Evolutionary conservation across 2,888 invertebrate genomes (phyloP), one percentile per base, ranked within the genome.

Genomic region (Limnephilus lunatus): DNA sequence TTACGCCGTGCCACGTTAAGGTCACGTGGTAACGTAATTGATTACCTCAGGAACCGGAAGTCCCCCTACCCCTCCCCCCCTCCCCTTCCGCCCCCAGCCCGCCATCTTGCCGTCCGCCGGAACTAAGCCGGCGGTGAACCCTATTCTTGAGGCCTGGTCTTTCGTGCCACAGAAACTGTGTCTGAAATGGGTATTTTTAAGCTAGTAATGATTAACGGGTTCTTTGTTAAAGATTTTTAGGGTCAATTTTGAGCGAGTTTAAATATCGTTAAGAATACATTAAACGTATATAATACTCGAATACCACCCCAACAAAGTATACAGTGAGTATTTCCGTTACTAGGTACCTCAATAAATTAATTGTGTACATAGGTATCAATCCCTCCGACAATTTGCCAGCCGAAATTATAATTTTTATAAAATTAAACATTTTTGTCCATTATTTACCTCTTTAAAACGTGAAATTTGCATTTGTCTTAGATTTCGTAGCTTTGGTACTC

Each of bases 41-140:
- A 90, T 90, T 90, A 90, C 80, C 90, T 68, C 44, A 53, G 82
- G 83, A 90, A 83, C 48, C 90, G 90, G 90, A 90, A 90, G 90
- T 32, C 15, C 44, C 48, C 86, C 86, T 39, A 39, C 39, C 5
- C 39, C 44, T n/a, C n/a, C 25, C 2, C 48, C 68, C 14, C 11
- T 44, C 11, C 9, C 86, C 68, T 68, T 68, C 68, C 68, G 68
- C 68, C 25, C 68, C 48, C 48, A 30, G 25, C 68, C 31, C 25
- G 44, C 86, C 83, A 83, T 83, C 83, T 83, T 35, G 83, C 86
- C 39, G 86, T 39, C 44, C 48, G 11, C 86, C 86, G 86, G 44
- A 86, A 86, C 83, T 83, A 35, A 83, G 83, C 83, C 83, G 35
- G 35, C 86, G 86, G 86, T 86, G 44, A 86, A 48, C 86, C 48